A percentile compares a stretch with the other conserved stretches of the same genome.
Conservation (phyloP, 2,888 invertebrate genomes). For the Dynastes maya region DNA sequence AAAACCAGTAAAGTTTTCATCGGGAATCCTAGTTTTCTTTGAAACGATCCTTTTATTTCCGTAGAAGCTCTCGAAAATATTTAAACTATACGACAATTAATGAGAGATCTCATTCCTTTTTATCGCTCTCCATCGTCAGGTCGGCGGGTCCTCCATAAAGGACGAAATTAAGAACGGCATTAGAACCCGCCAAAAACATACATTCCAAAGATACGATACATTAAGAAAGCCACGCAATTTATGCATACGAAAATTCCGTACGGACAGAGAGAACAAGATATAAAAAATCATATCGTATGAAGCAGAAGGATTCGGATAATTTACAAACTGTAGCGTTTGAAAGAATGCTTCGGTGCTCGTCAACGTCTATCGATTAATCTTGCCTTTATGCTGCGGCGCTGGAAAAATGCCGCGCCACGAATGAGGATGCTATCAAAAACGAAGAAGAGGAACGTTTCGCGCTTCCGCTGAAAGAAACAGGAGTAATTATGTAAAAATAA, state of each 20-base stretch:
- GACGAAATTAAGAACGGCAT: slow-evolving; percentile 16
- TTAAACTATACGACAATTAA: slow-evolving; percentile 29
- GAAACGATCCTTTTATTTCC: background rate
- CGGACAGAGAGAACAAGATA: background rate
- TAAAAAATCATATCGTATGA: slow-evolving; percentile 29
- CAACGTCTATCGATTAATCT: slow-evolving; percentile 34
- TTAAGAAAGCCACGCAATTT: slow-evolving; percentile 33
- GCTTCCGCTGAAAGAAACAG: slow-evolving; percentile 8
- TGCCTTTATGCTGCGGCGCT: slow-evolving; percentile 12
- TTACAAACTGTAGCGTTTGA: slow-evolving; percentile 23
- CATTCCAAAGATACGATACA: slow-evolving; percentile 15
- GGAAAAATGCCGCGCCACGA: slow-evolving; percentile 13
- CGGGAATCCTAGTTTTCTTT: background rate
- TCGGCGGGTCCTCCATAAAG: slow-evolving; percentile 8
- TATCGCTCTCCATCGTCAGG: slow-evolving; percentile 19
- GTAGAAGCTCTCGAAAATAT: slow-evolving; percentile 14
- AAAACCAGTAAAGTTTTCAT: background rate
- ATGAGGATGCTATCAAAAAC: slow-evolving; percentile 24
- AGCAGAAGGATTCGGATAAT: slow-evolving; percentile 19
- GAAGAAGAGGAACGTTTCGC: slow-evolving; percentile 23
- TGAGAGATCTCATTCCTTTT: slow-evolving; percentile 5
- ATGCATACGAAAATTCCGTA: slow-evolving; percentile 29
- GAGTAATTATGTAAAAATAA: slow-evolving; percentile 30
- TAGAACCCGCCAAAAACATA: slow-evolving; percentile 29
- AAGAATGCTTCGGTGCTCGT: slow-evolving; percentile 2